phyloP scores from a whole-genome alignment of 2,113 vertebrate genomes.

The Xiphophorus hellerii region DNA sequence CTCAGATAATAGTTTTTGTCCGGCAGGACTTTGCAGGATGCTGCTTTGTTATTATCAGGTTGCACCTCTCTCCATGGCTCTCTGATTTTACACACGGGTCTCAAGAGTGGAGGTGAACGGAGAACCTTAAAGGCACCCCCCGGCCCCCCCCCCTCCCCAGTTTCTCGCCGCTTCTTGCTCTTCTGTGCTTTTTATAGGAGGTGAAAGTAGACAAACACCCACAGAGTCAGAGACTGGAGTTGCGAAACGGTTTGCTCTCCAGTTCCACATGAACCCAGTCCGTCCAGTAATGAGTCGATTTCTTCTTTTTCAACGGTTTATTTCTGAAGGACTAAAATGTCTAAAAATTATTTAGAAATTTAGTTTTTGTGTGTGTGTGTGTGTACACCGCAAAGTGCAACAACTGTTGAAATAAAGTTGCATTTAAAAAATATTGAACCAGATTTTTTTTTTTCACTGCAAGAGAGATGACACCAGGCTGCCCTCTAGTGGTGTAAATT shows the following conservation, averaged over 20 bases:
- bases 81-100: not conserved
- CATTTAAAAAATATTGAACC: not conserved
- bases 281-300: slow-evolving; percentile 17
- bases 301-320: not conserved
- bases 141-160: slow-evolving; percentile 15
- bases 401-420: not conserved
- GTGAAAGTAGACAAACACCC: slow-evolving; percentile 75
- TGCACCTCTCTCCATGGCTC: slow-evolving; percentile 18
- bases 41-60: slow-evolving; percentile 13
- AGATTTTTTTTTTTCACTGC: not conserved
- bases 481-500: slow-evolving; percentile 58
- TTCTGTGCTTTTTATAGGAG: slow-evolving; percentile 66
- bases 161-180: slow-evolving; percentile 27
- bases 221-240: slow-evolving; percentile 55
- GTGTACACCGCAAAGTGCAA: slow-evolving; percentile 42
- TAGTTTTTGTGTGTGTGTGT: slow-evolving; percentile 19
- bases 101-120: slow-evolving; percentile 11
- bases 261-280: slow-evolving; percentile 30
- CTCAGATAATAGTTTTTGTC: slow-evolving; percentile 25
- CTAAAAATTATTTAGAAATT: not conserved
- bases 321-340: too few species aligned
- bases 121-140: slow-evolving; percentile 29
- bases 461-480: slow-evolving; percentile 16
- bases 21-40: not conserved
- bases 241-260: slow-evolving; percentile 59